Percentiles rank a stretch among this genome's conserved stretches.
Evolutionary conservation across 2,888 invertebrate genomes (phyloP).

Genomic region (Ischnus inquisitorius): DNA sequence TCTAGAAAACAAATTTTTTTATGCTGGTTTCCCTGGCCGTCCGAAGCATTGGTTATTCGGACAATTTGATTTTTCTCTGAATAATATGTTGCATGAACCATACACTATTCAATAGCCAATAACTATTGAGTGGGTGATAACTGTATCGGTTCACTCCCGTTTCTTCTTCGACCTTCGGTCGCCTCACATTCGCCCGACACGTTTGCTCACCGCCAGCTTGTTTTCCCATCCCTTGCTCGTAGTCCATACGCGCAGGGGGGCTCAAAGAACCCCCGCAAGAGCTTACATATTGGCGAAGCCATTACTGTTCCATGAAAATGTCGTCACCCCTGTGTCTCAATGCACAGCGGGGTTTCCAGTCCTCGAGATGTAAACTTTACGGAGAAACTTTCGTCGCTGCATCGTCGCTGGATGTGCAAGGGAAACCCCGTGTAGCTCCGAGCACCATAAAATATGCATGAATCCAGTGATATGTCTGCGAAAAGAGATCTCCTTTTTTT

Average conservation of each 20-base stretch:
- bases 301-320: conserved; percentile 77
- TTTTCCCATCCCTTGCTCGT: conserved; percentile 53
- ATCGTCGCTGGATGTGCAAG: background rate
- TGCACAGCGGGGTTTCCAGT: conserved; percentile 7
- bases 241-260: conserved; percentile 43
- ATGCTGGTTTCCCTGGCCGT: background rate
- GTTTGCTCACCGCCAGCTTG: conserved; percentile 51
- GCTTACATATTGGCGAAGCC: conserved; percentile 77
- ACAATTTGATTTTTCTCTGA: background rate
- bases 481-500: background rate
- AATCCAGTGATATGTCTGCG: background rate
- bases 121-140: background rate
- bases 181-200: conserved; percentile 22
- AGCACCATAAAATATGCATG: conserved; percentile 13
- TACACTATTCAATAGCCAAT: background rate
- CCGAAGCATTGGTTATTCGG: background rate
- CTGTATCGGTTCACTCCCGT: background rate
- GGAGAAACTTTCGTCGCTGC: conserved; percentile 7
- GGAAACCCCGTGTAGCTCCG: background rate
- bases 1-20: conserved; percentile 20
- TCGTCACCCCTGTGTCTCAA: conserved; percentile 58
- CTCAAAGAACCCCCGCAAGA: conserved; percentile 52
- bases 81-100: background rate
- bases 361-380: conserved; percentile 2
- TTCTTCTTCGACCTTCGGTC: background rate